These are phyloP conservation scores for Neodiprion lecontei DNA, from an alignment of 1,140 invertebrate species.

Conservation along the genomic window DNA sequence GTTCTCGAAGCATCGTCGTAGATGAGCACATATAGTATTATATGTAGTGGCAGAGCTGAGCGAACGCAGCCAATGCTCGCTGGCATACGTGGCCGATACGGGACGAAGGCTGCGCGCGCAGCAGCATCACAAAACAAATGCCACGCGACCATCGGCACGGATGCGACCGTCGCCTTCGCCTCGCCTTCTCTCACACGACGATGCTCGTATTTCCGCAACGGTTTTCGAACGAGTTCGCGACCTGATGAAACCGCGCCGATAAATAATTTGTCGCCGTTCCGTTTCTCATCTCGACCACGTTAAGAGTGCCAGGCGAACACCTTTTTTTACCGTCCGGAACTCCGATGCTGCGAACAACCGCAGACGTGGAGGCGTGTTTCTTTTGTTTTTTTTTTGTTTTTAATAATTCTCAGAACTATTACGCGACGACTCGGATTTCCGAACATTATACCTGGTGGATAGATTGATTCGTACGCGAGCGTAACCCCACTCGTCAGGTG, in stretches of 20 bases:
- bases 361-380: neutral
- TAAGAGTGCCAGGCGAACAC: neutral
- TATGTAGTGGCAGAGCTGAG: neutral
- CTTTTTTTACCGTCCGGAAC: neutral
- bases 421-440: no score
- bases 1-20: neutral
- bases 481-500: no score
- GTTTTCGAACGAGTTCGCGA: conserved; percentile 2
- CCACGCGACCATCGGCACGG: neutral
- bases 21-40: neutral
- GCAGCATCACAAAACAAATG: conserved; percentile 17
- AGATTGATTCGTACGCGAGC: no score
- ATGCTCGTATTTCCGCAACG: conserved; percentile 10
- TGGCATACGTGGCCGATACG: conserved; percentile 35
- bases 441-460: no score
- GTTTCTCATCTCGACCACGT: neutral
- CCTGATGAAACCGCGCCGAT: neutral
- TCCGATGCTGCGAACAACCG: neutral
- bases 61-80: conserved; percentile 12
- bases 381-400: neutral
- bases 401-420: neutral
- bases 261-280: neutral
- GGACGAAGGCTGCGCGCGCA: conserved; percentile 38
- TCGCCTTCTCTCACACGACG: neutral
- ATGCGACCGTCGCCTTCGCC: neutral